Evolutionary conservation across 2,113 vertebrate genomes (phyloP).

Genomic region (Psittacus erithacus): DNA sequence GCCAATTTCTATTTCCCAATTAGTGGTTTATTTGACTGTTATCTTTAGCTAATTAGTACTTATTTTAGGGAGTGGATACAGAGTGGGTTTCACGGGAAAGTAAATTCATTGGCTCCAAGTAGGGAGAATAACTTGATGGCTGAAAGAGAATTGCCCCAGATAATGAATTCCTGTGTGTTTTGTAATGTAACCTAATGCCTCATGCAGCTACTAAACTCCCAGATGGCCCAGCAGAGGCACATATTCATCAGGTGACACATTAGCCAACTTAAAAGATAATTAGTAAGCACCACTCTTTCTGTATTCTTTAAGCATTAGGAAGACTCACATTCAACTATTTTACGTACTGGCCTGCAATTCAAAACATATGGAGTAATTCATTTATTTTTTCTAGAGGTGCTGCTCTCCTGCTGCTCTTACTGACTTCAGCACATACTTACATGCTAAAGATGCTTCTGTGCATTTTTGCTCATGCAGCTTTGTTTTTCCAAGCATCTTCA

Average conservation of each 20-base stretch:
- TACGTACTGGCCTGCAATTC: not conserved
- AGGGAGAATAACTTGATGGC: not conserved
- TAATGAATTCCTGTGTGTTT: conserved; percentile 38
- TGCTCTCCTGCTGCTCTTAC: not conserved
- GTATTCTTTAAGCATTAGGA: conserved; percentile 19
- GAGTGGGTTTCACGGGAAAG: conserved; percentile 38
- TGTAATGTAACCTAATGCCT: conserved; percentile 47
- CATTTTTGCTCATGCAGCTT: not conserved
- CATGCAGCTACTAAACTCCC: conserved; percentile 37
- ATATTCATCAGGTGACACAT: conserved; percentile 62
- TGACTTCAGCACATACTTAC: not conserved
- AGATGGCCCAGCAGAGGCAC: conserved; percentile 31
- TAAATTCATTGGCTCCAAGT: conserved; percentile 32
- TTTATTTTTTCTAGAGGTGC: not conserved
- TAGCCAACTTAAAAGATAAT: conserved; percentile 62
- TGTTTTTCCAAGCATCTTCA: not conserved
- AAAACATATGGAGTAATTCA: not conserved
- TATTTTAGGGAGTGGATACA: conserved; percentile 50
- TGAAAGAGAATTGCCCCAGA: conserved; percentile 45
- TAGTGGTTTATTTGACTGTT: conserved; percentile 68
- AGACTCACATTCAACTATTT: conserved; percentile 18
- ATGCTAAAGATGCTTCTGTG: not conserved
- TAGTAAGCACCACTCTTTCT: conserved; percentile 14
- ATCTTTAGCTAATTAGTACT: conserved; percentile 66
- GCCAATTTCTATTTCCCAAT: conserved; percentile 64